Evolutionary conservation across 2,888 invertebrate genomes (phyloP), one percentile per base, ranked within the genome.

Genomic region (Heliconius cydno): DNA sequence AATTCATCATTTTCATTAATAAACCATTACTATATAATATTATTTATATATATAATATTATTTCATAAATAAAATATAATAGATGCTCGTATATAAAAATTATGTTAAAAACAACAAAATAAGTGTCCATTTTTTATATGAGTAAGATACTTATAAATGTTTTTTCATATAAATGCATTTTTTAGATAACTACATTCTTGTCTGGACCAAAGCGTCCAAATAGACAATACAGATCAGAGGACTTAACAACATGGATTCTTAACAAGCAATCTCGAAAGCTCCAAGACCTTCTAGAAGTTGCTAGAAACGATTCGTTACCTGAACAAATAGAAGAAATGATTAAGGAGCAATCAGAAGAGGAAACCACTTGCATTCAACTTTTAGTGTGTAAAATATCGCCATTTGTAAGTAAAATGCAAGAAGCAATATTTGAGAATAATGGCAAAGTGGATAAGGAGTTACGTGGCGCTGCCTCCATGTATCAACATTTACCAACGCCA

Each of bases 331-430:
- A 97, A 75, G 93, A 96, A 15, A 90, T 96, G 82, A 93, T 97
- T 74, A 92, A 95, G 86, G 92, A 95, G 84, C 89, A 95, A 34
- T 89, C 94, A 0, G 91, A 95, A 13, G 94, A 96, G 80, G 96
- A 97, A 84, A 96, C 96, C 0, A 96, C 96, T 76, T 98, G 98
- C 85, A 94, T 97, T 4, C 96, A 96, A 86, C 92, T 97, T 52
- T 90, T 98, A 57, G 92, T 98, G 81, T 98, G 98, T 88, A 98
- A 98, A 92, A 96, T 96, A 82, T 96, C 97, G 0, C 98, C 98
- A 0, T 96, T 98, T 81, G 96, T 98, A 81, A 95, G 96, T 92
- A 96, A 96, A 84, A 97, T 98, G 96, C 98, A 98, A 87, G 95
- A 95, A 79, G 96, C 97, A n/a, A 94, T 95, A 0, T 92, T 97